Evolutionary conservation across 2,888 invertebrate species (phyloP), one percentile per base, ranked within the genome.

Genomic region (Parnassius glacialis): DNA sequence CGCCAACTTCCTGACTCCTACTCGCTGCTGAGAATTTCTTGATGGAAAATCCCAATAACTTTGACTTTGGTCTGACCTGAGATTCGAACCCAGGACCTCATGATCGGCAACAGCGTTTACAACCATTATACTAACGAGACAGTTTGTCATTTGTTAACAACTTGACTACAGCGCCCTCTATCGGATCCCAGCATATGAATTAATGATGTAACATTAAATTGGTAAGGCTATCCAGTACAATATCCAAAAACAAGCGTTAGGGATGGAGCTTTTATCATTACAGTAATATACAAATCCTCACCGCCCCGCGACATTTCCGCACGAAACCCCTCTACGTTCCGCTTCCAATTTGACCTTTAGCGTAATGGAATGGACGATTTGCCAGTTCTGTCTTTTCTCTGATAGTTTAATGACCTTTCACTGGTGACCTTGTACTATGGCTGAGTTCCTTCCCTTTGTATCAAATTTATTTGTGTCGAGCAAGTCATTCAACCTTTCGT

Each of bases 251-350:
- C 34, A 34, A 34, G 34, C 34, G 47, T 13, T 48, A 50, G 25
- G n/a, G 43, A 10, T 61, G 50, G 2, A 41, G 13, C 10, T 42
- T 13, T 56, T 48, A 60, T 55, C 60, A 25, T 44, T 44, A 47
- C 20, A 45, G 10, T n/a, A 52, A 57, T 52, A 52, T 20, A 45
- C 20, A 16, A 52, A 61, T 47, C 20, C 47, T 52, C 20, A 43
- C 25, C 52, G 41, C n/a, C 12, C 48, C 42, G 5, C 62, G 62
- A 58, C 58, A 62, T 62, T 62, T 58, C 58, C 62, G 44, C 43
- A 34, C 52, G 52, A 56, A 51, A 58, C 34, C 50, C 48, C 50
- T 42, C 58, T 10, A 12, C 25, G 57, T 57, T 47, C 61, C 57
- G 48, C 20, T 58, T 16, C 9, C 60, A 10, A 54, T 50, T 50